Evolutionary conservation across 2,888 invertebrate species (phyloP).

Genomic region (Leptarthrus brevirostris): DNA sequence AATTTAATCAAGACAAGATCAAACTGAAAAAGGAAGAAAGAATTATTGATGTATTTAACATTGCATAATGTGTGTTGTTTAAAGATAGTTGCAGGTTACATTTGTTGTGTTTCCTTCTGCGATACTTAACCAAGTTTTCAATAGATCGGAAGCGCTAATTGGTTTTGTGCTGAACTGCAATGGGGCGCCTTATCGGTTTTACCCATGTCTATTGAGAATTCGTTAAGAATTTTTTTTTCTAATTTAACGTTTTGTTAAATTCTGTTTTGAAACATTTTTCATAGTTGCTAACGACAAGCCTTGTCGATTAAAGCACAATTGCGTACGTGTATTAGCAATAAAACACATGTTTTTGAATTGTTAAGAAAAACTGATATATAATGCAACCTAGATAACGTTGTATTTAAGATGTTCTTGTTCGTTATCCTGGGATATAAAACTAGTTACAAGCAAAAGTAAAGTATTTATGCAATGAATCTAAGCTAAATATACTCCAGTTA

Average conservation of each 20-base stretch:
- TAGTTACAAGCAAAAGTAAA: constrained; percentile 54
- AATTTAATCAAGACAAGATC: constrained; percentile 23
- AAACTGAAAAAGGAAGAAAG: background rate
- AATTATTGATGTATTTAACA: background rate
- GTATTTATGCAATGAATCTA: constrained; percentile 29
- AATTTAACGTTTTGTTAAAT: too few species aligned
- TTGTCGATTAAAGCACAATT: too few species aligned
- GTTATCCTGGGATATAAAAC: constrained; percentile 68
- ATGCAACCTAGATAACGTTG: constrained; percentile 61
- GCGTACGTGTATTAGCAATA: too few species aligned
- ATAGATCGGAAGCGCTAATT: too few species aligned
- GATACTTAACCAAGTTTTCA: constrained; percentile 17
- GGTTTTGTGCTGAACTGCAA: too few species aligned
- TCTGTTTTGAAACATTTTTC: too few species aligned
- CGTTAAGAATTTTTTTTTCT: background rate
- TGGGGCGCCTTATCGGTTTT: too few species aligned
- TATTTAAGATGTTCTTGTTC: constrained; percentile 80
- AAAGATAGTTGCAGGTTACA: constrained; percentile 18
- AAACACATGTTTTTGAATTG: constrained; percentile 40
- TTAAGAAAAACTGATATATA: constrained; percentile 54
- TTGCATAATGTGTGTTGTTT: constrained; percentile 5
- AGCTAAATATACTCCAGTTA: too few species aligned
- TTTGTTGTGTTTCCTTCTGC: constrained; percentile 23
- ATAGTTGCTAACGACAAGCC: too few species aligned
- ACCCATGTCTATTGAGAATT: too few species aligned